Evolutionary conservation across 2,888 invertebrate genomes (phyloP), one percentile per base, ranked within the genome.

Genomic region (Meandrusa payeni): DNA sequence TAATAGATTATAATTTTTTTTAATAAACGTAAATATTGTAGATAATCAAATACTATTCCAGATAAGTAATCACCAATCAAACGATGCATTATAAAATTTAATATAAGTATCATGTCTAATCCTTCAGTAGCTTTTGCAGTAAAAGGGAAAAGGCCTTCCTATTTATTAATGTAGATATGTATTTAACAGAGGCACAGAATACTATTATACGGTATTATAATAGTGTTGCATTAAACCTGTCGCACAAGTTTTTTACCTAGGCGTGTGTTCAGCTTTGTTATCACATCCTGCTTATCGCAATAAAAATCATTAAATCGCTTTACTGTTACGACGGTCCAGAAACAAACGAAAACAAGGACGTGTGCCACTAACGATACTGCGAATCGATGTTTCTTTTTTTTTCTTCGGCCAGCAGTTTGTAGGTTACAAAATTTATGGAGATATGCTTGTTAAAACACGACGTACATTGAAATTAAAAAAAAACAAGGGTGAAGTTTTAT

Each of bases 191-290:
- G n/a, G n/a, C n/a, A n/a, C n/a, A n/a, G n/a, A n/a, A n/a, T n/a
- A n/a, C n/a, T n/a, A n/a, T n/a, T n/a, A 71, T 54, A 9, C n/a
- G 3, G n/a, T 11, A 9, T 5, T 4, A 15, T 19, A 7, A 26
- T 19, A 28, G 20, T 20, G 6, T 15, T 36, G 38, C 28, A 38
- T 29, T 13, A 29, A 38, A 38, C 38, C 28, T 13, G 38, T 38
- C 11, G 13, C 12, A 13, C 38, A 22, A 29, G 38, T 38, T 29
- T 38, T 37, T 15, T 12, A 17, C 29, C 28, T 38, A 38, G 38
- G 28, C 19, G 38, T 28, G 28, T 3, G 15, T 3, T 12, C 36
- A 10, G 26, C 36, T 10, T 10, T 33, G 20, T 20, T 33, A 20
- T 29, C 12, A 13, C 9, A 38, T 38, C 38, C 38, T 38, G 28